Conservation (phyloP, 1,140 invertebrate genomes). For the Drosophila nasuta region DNA sequence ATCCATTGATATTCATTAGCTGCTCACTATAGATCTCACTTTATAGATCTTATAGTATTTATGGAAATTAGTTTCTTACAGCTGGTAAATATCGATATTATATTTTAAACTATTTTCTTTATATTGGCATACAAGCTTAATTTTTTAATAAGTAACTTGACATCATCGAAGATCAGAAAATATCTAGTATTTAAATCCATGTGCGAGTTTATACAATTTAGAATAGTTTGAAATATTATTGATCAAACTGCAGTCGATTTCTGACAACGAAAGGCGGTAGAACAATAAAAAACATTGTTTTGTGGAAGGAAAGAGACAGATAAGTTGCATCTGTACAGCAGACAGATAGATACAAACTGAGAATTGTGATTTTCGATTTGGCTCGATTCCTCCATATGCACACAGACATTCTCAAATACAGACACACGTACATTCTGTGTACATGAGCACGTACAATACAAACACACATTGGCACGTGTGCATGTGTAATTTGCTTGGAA, state of each 20-base stretch:
- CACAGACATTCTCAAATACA: neutral
- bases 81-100: too few relatives aligned
- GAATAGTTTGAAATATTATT: neutral
- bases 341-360: neutral
- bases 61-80: too few relatives aligned
- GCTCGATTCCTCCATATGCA: neutral
- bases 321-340: neutral
- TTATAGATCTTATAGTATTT: too few relatives aligned
- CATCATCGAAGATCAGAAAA: too few relatives aligned
- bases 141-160: too few relatives aligned
- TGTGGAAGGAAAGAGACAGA: neutral
- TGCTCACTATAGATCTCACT: too few relatives aligned
- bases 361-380: conserved; percentile 1
- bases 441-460: conserved; percentile 2
- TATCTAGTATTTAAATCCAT: too few relatives aligned
- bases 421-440: neutral
- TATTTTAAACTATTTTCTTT: too few relatives aligned
- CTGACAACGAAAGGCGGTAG: neutral
- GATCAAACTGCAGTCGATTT: neutral
- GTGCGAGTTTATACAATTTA: too few relatives aligned
- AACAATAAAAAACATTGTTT: neutral
- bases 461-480: neutral
- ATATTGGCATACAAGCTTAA: too few relatives aligned
- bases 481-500: conserved; percentile 5
- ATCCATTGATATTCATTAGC: too few relatives aligned